Conservation (phyloP, 2,113 vertebrate genomes). For the Mesoclemmys tuberculata region DNA sequence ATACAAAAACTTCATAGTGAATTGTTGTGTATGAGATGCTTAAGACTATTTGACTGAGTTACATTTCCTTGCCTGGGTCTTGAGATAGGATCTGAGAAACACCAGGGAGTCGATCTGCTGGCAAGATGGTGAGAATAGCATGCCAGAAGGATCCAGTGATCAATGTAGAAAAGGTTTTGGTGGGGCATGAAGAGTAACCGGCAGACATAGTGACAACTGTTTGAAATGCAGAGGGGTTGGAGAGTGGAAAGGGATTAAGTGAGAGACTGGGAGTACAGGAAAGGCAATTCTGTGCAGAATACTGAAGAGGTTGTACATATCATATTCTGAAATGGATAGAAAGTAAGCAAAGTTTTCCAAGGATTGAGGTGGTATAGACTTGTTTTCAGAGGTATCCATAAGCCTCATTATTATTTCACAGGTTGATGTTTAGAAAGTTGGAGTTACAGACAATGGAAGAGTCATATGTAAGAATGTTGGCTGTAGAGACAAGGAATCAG, state of each 20-base stretch:
- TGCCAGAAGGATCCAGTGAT: background rate
- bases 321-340: background rate
- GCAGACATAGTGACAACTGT: background rate
- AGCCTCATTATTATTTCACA: background rate
- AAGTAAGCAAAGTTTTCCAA: background rate
- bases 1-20: accelerated
- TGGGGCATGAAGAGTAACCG: too few species aligned
- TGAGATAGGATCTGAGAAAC: background rate
- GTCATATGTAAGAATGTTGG: background rate
- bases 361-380: background rate
- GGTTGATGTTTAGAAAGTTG: background rate
- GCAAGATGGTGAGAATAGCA: background rate
- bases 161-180: background rate
- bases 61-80: background rate
- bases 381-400: background rate
- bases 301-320: background rate
- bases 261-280: background rate
- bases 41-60: background rate
- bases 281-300: background rate
- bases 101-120: background rate
- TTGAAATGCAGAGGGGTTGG: background rate
- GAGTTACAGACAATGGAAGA: background rate
- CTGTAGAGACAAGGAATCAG: background rate
- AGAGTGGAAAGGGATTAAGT: background rate
- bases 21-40: background rate